Evolutionary conservation across 2,797 vertebrate species (phyloP), one percentile per base, ranked within the genome.

Genomic region (Tympanoctomys barrerae): DNA sequence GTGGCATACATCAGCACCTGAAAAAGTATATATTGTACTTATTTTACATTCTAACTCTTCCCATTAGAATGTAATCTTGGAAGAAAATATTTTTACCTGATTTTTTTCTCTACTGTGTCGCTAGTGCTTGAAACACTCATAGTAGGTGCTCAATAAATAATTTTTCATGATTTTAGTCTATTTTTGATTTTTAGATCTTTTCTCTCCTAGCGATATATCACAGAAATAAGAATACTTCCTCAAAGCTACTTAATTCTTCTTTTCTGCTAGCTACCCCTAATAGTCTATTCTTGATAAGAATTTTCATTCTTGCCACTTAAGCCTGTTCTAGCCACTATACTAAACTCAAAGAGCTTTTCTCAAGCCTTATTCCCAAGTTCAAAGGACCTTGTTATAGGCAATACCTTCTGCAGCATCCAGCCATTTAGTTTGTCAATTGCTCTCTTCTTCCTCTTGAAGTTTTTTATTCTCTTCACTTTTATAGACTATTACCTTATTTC

Each of bases 81-180:
- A 73, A 39, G 71, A 28, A 93, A 89, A 42, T 7, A 54, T 11
- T 12, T 87, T 90, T 87, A 14, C 12, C 5, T 52, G 19, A 33
- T 21, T 83, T 73, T 89, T 71, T 39, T n/a, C 14, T 75, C 14
- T 22, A 0, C 12, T 64, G 1, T 90, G 24, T 78, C 39, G 84
- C 36, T 52, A 61, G 59, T 39, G 22, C 31, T 82, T 1, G 68
- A 79, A 93, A 52, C 0, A 16, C 10, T 9, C 52, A 46, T 11
- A 84, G 36, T 87, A 89, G 54, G 54, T 89, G 21, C 18, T 96
- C n/a, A 39, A n/a, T 84, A 85, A 82, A 91, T 90, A 85, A 39
- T 66, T 81, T 90, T 62, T 2, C 3, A 19, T 57, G 16, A 52
- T 52, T 16, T 0, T 3, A 39, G 19, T 73, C 75, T 5, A 1